Evolutionary conservation across 2,113 vertebrate genomes (phyloP), one percentile per base, ranked within the genome.

Genomic region (Stomatorhinus ivindoensis): DNA sequence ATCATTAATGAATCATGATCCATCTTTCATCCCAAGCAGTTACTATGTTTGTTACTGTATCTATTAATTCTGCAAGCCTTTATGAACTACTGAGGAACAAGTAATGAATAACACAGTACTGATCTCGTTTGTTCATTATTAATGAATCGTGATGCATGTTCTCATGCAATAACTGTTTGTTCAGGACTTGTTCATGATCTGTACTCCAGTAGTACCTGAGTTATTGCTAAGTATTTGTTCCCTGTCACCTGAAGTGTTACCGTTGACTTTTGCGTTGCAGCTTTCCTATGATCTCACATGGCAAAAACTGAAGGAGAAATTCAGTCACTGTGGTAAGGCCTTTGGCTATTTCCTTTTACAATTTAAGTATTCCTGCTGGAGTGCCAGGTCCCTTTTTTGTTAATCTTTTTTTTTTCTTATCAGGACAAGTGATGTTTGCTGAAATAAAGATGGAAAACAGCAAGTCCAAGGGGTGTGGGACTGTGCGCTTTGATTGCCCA

Each of bases 371-470:
- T 87, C 47, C n/a, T 39, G 27, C n/a, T 35, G 48, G 50, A 55
- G 85, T 55, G 2, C 50, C 35, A 17, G 11, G 15, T 89, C 42
- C 47, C n/a, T 88, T 89, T 55, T 35, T 8, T 65, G 69, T 69
- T 19, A 31, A 53, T 24, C 17, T 0, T 55, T 47, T 73, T 61
- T 39, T 48, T 46, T 91, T 9, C 27, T 4, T 73, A 89, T 50
- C 92, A 99, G 98, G 98, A 93, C 97, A 98, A 93, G 98, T 99
- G 91, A 98, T 99, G 97, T 99, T 97, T 93, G 98, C 98, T 90
- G 98, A 99, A 94, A 99, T 99, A 94, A 99, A 99, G 96, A 99
- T 99, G 98, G 98, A 99, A 94, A 98, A 98, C 58, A 98, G 98
- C 65, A 98, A 97, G 94, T 99, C 98, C 69, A 99, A 99, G 95